Evolutionary conservation across 2,113 vertebrate species (phyloP).

Genomic region (Apodemus sylvaticus): DNA sequence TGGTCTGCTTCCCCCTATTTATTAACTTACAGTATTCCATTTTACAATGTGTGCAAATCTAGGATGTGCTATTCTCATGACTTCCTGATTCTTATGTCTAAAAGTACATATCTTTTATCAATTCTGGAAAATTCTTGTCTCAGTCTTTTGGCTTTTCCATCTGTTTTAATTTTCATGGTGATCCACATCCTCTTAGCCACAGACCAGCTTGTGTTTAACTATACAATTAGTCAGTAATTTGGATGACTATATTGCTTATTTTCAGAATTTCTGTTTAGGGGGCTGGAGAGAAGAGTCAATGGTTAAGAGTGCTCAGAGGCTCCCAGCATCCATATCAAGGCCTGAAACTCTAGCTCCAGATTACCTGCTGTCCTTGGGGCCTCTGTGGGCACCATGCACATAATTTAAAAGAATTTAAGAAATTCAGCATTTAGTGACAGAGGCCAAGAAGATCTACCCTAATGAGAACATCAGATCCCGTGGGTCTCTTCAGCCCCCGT

Average conservation of each 20-base stretch:
- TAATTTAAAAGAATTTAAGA: not conserved
- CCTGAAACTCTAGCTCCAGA: not conserved
- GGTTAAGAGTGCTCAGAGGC: not conserved
- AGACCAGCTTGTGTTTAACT: not conserved
- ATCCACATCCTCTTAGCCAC: not conserved
- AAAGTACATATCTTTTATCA: not conserved
- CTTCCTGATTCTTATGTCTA: not conserved
- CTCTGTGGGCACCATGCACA: not conserved
- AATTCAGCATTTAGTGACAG: not conserved
- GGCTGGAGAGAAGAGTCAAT: not conserved
- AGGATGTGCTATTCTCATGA: not conserved
- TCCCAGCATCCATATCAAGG: not conserved
- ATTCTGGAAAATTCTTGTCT: not conserved
- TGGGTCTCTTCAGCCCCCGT: not conserved
- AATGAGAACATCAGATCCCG: not conserved
- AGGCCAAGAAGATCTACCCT: not conserved
- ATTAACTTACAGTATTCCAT: not conserved
- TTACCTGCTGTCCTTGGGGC: not conserved
- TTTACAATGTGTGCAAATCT: not conserved
- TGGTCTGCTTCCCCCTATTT: not conserved
- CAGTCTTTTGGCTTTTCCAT: not conserved
- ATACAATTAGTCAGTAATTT: not conserved
- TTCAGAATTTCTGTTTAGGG: not conserved
- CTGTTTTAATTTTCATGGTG: not conserved
- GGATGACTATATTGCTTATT: not conserved